Conservation (phyloP, 2,888 invertebrate species). For the Pemphredon lugubris region DNA sequence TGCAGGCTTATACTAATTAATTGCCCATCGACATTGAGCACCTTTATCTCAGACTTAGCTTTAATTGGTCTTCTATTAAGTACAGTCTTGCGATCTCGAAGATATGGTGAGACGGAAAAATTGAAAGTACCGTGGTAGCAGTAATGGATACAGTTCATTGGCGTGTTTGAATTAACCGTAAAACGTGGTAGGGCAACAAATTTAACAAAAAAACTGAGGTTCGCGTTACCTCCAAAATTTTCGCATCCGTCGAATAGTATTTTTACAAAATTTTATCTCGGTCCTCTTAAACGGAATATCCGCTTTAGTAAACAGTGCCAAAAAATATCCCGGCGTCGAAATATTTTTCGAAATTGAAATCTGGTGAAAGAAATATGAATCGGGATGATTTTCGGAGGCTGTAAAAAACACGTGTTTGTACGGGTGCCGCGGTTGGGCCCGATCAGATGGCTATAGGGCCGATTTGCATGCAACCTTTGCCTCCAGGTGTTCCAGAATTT, state of each 20-base stretch:
- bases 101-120: no score
- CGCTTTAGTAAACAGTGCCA: constrained; percentile 6
- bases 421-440: constrained; percentile 56
- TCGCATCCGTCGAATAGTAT: constrained; percentile 15
- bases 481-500: constrained; percentile 80
- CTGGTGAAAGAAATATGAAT: constrained; percentile 26
- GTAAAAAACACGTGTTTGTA: constrained; percentile 54
- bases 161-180: constrained; percentile 33
- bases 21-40: not conserved
- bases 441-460: constrained; percentile 72
- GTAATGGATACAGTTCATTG: no score
- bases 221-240: not conserved
- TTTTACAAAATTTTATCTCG: constrained; percentile 43
- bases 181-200: constrained; percentile 30
- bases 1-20: not conserved
- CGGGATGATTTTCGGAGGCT: constrained; percentile 55
- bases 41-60: not conserved
- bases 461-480: constrained; percentile 79
- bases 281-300: constrained; percentile 43
- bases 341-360: constrained; percentile 35
- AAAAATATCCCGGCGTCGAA: constrained; percentile 26
- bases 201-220: constrained; percentile 42
- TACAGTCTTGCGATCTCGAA: no score
- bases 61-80: not conserved
- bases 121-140: no score